A percentile compares a stretch with the other conserved stretches of the same genome.
Evolutionary conservation across 2,888 invertebrate genomes (phyloP).

Genomic region (Scotopteryx bipunctaria): DNA sequence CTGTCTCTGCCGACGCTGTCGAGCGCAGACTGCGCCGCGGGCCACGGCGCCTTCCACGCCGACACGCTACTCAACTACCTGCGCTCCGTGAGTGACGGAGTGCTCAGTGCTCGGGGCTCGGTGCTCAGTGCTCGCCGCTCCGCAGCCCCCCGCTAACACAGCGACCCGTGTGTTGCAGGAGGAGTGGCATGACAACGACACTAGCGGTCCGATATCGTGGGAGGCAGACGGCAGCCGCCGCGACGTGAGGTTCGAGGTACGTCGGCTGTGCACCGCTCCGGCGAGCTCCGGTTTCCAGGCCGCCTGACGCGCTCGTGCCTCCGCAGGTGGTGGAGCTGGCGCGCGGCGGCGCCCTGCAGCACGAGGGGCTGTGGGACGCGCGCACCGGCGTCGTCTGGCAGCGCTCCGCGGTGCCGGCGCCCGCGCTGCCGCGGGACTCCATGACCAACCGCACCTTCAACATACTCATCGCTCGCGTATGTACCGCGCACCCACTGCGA

Average conservation of each 20-base stretch:
- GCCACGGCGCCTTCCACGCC: constrained; percentile 65
- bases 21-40: constrained; percentile 51
- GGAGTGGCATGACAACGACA: constrained; percentile 30
- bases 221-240: constrained; percentile 32
- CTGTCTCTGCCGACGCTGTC: constrained; percentile 44
- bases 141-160: no score
- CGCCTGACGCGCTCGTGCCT: background rate
- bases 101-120: no score
- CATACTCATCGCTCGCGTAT: constrained; percentile 63
- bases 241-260: constrained; percentile 46
- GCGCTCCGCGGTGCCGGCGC: constrained; percentile 46
- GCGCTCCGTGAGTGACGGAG: constrained; percentile 62
- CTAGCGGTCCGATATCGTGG: constrained; percentile 32
- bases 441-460: constrained; percentile 73
- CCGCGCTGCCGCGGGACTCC: constrained; percentile 53
- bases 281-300: no score
- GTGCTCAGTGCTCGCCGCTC: no score
- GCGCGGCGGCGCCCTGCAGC: constrained; percentile 57
- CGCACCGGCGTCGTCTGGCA: constrained; percentile 54
- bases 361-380: constrained; percentile 58
- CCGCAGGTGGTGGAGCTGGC: constrained; percentile 59
- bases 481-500: background rate
- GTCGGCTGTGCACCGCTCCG: no score
- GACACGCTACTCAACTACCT: constrained; percentile 72
- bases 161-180: constrained; percentile 23